phyloP scores from a whole-genome alignment of 2,113 vertebrate genomes.

The Cervus canadensis region DNA sequence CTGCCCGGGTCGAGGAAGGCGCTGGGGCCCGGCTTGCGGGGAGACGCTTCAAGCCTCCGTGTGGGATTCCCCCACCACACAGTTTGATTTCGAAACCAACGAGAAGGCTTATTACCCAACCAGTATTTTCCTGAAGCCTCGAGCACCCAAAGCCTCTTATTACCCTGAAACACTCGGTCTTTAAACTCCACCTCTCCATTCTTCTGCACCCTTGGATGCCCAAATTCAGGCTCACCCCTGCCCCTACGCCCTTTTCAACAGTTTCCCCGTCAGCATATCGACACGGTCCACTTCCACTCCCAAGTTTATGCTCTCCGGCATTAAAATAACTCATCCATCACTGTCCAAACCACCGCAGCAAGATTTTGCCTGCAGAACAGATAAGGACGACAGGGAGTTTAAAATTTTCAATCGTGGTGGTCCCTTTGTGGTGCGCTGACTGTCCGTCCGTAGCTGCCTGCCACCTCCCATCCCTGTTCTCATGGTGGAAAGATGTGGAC shows the following conservation, averaged over 20 bases:
- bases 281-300: background rate
- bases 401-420: background rate
- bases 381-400: background rate
- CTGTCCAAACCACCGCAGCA: background rate
- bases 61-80: background rate
- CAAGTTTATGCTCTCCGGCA: background rate
- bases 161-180: background rate
- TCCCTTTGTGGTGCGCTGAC: background rate
- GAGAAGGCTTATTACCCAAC: background rate
- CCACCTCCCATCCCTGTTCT: background rate
- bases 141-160: background rate
- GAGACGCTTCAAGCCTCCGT: background rate
- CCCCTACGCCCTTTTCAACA: background rate
- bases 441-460: background rate
- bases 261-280: rapidly evolving
- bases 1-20: background rate
- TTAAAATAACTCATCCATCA: background rate
- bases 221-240: background rate
- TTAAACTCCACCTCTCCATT: background rate
- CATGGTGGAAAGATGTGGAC: background rate
- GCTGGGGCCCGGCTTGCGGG: too few species aligned
- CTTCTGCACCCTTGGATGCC: background rate
- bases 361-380: background rate
- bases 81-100: background rate
- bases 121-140: background rate